Evolutionary conservation across 2,113 vertebrate species (phyloP).

Genomic region (Odontesthes bonariensis): DNA sequence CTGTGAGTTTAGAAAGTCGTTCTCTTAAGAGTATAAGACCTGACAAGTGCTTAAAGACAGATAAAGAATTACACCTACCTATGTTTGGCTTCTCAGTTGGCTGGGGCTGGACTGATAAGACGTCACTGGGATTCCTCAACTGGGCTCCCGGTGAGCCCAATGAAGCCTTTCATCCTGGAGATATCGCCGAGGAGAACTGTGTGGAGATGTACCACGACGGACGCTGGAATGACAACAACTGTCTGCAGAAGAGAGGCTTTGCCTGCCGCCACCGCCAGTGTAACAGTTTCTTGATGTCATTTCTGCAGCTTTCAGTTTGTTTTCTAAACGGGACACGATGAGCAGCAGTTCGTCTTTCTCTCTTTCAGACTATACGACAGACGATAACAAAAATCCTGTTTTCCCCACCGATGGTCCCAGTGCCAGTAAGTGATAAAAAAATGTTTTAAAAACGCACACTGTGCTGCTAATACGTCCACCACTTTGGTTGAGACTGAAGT

Average conservation of each 20-base stretch:
- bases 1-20: slow-evolving; percentile 63
- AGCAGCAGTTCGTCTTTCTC: slow-evolving; percentile 8
- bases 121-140: slow-evolving; percentile 75
- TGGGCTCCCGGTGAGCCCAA: slow-evolving; percentile 83
- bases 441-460: too few relatives aligned
- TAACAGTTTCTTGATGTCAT: slow-evolving; percentile 35
- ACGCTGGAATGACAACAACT: slow-evolving; percentile 84
- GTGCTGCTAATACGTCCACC: not conserved
- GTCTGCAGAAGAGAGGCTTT: slow-evolving; percentile 79
- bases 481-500: not conserved
- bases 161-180: slow-evolving; percentile 69
- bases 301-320: not conserved
- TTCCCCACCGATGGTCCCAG: slow-evolving; percentile 64
- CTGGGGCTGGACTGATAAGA: slow-evolving; percentile 82
- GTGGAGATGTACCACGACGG: slow-evolving; percentile 84
- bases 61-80: not conserved
- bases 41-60: not conserved
- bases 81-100: slow-evolving; percentile 60
- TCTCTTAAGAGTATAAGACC: not conserved
- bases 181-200: slow-evolving; percentile 73
- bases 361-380: slow-evolving; percentile 74
- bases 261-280: slow-evolving; percentile 78
- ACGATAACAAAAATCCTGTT: slow-evolving; percentile 55
- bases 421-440: slow-evolving; percentile 65
- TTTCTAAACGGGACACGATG: not conserved